Evolutionary conservation across 2,888 invertebrate genomes (phyloP).

Genomic region (Synergus laeviventris): DNA sequence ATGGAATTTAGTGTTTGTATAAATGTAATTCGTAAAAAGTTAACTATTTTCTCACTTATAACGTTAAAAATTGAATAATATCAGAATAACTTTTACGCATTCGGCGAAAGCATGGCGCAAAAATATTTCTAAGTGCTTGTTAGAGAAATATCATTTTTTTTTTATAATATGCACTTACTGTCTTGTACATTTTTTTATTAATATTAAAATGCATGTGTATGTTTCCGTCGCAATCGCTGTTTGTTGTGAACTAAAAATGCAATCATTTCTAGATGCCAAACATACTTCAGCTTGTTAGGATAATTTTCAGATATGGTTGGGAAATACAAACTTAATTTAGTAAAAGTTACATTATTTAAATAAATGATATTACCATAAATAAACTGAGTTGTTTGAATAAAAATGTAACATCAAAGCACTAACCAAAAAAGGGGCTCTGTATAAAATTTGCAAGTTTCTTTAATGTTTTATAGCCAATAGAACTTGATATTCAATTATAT

Average conservation of each 20-base stretch:
- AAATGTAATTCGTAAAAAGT: background rate
- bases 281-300: background rate
- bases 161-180: background rate
- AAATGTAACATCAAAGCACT: background rate
- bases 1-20: background rate
- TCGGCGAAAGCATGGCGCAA: background rate
- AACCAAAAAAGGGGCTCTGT: background rate
- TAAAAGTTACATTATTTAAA: background rate
- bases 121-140: background rate
- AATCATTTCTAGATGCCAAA: background rate
- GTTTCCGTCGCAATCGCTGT: background rate
- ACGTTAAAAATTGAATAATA: constrained; percentile 24
- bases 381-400: background rate
- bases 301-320: background rate
- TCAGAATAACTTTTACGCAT: constrained; percentile 31
- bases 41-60: background rate
- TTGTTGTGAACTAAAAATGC: background rate
- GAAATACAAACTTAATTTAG: background rate
- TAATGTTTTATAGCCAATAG: background rate
- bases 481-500: background rate
- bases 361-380: background rate
- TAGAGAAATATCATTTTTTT: background rate
- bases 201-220: constrained; percentile 17
- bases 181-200: background rate
- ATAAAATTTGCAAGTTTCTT: background rate